phyloP scores from a whole-genome alignment of 2,797 vertebrate species.

The Intellagama lesueurii region DNA sequence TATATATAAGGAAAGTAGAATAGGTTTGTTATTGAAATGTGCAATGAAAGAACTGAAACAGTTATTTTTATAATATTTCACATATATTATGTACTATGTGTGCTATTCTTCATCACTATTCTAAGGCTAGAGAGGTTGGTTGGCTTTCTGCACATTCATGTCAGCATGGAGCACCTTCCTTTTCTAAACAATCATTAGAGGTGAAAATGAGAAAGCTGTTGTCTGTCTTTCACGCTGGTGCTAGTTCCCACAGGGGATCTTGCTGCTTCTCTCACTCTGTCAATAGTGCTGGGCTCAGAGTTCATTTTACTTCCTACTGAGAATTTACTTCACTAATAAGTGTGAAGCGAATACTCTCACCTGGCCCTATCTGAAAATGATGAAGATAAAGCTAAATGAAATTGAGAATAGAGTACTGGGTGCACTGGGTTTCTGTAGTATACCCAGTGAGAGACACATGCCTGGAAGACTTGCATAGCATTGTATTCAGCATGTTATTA shows the following conservation, averaged over 20 bases:
- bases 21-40: not conserved
- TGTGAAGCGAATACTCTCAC: slow-evolving; percentile 62
- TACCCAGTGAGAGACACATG: not conserved
- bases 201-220: slow-evolving; percentile 72
- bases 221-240: slow-evolving; percentile 28
- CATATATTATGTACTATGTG: not conserved
- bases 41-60: not conserved
- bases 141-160: fast-evolving
- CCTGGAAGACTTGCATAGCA: not conserved
- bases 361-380: slow-evolving; percentile 10
- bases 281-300: slow-evolving; percentile 45
- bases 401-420: not conserved
- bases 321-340: slow-evolving; percentile 76
- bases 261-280: slow-evolving; percentile 49
- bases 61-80: not conserved
- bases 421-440: not conserved
- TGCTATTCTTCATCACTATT: slow-evolving; percentile 5
- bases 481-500: too few species aligned
- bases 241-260: slow-evolving; percentile 43
- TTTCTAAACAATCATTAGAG: slow-evolving; percentile 53
- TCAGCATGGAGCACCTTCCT: slow-evolving; percentile 25
- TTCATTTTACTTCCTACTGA: slow-evolving; percentile 61
- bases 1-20: not conserved
- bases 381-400: slow-evolving; percentile 11
- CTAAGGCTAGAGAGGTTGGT: not conserved